Evolutionary conservation across 2,113 vertebrate genomes (phyloP).

Genomic region (Albula glossodonta): DNA sequence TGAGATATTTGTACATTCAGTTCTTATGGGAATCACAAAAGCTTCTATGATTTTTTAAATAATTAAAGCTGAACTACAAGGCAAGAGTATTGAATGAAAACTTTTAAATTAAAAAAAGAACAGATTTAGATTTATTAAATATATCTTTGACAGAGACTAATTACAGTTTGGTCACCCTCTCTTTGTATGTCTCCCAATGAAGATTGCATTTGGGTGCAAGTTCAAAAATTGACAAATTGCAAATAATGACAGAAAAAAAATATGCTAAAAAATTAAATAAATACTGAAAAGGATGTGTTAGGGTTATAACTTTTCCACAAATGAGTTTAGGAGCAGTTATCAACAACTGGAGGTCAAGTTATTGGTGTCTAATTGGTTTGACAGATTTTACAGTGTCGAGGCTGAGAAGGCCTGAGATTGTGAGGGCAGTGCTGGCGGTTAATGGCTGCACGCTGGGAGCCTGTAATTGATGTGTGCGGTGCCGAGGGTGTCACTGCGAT

Average conservation of each 20-base stretch:
- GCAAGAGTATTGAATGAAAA: not conserved
- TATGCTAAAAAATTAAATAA: not conserved
- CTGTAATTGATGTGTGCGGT: constrained; percentile 59
- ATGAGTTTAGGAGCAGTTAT: constrained; percentile 37
- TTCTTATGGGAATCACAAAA: not conserved
- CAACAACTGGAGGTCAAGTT: constrained; percentile 37
- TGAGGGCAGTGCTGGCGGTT: constrained; percentile 41
- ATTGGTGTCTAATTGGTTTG: constrained; percentile 38
- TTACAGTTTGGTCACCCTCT: not conserved
- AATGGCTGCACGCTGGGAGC: constrained; percentile 50
- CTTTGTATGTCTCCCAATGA: not conserved
- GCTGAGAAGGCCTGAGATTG: constrained; percentile 23
- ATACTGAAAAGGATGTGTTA: constrained; percentile 23
- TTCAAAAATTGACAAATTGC: no score
- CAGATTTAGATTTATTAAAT: not conserved
- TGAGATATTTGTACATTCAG: not conserved
- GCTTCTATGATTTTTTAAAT: not conserved
- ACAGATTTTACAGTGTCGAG: constrained; percentile 37
- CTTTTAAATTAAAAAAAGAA: not conserved
- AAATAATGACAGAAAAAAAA: not conserved
- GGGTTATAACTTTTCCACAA: constrained; percentile 43
- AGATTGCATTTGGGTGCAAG: not conserved
- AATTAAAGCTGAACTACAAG: not conserved
- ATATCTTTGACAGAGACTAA: not conserved
- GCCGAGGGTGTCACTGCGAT: constrained; percentile 70